phyloP scores from a whole-genome alignment of 2,888 invertebrate species.

The Epirrita christyi region DNA sequence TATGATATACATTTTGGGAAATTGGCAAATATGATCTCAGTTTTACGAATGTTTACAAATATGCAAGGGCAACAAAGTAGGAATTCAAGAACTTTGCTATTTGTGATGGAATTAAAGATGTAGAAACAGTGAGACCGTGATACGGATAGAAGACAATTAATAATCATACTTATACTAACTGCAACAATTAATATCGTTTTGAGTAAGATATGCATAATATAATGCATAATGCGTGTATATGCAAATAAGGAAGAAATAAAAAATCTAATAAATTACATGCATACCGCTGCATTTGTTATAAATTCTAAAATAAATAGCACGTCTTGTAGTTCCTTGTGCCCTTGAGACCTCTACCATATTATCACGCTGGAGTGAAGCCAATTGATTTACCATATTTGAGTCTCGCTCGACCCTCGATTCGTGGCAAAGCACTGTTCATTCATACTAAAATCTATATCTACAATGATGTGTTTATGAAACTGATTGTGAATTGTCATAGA shows the following conservation, averaged over 20 bases:
- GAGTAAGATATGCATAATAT: too few relatives aligned
- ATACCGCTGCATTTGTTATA: too few relatives aligned
- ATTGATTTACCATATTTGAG: conserved; percentile 56
- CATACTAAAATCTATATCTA: not conserved
- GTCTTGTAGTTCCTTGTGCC: conserved; percentile 56
- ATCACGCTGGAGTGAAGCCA: conserved; percentile 65
- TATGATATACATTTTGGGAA: conserved; percentile 33
- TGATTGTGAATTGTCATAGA: not conserved
- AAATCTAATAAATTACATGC: too few relatives aligned
- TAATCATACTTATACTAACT: too few relatives aligned
- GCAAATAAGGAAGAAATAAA: too few relatives aligned
- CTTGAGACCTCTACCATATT: conserved; percentile 67
- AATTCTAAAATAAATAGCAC: conserved; percentile 36
- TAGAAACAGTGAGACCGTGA: too few relatives aligned
- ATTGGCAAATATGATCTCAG: conserved; percentile 36
- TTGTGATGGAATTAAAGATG: too few relatives aligned
- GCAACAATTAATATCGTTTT: too few relatives aligned
- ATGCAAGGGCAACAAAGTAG: too few relatives aligned
- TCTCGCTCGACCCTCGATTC: not conserved
- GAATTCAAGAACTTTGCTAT: too few relatives aligned
- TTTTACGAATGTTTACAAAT: conserved; percentile 35
- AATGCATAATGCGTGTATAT: too few relatives aligned
- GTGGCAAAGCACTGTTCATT: not conserved
- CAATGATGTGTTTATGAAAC: not conserved
- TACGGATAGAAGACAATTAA: too few relatives aligned